Percentiles rank a stretch among this genome's conserved stretches.
phyloP scores from a whole-genome alignment of 1,140 invertebrate species.

The Euwallacea fornicatus region DNA sequence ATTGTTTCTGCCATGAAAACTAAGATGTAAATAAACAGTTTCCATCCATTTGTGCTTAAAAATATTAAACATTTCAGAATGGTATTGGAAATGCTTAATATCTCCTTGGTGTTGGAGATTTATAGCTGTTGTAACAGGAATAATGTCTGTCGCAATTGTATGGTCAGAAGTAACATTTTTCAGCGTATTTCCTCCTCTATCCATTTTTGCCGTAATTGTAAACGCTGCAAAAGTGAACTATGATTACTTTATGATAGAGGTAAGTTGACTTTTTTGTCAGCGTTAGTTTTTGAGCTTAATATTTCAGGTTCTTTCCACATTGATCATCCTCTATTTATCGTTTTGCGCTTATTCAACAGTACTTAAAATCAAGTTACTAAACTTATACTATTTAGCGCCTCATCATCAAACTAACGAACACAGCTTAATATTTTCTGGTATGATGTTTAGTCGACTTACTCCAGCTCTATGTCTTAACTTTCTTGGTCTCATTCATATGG shows the following conservation, averaged over 20 bases:
- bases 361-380: slow-evolving; percentile 92
- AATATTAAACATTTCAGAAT: slow-evolving; percentile 74
- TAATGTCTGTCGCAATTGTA: slow-evolving; percentile 87
- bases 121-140: slow-evolving; percentile 71
- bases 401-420: slow-evolving; percentile 99
- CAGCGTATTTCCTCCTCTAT: slow-evolving; percentile 85
- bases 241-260: slow-evolving; percentile 95
- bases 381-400: slow-evolving; percentile 95
- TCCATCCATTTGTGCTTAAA: background rate
- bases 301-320: slow-evolving; percentile 78
- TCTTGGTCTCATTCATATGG: slow-evolving; percentile 95
- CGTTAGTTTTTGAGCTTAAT: slow-evolving; percentile 16
- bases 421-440: slow-evolving; percentile 96
- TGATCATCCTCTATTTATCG: slow-evolving; percentile 92
- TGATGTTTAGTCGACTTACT: slow-evolving; percentile 96
- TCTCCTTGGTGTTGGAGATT: slow-evolving; percentile 74
- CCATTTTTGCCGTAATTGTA: slow-evolving; percentile 92
- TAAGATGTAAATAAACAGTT: too few species aligned
- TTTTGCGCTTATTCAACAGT: slow-evolving; percentile 98
- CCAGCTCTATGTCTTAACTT: slow-evolving; percentile 99
- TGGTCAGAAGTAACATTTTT: slow-evolving; percentile 99
- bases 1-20: too few species aligned
- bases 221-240: slow-evolving; percentile 78
- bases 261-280: slow-evolving; percentile 53
- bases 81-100: slow-evolving; percentile 92